A percentile compares a stretch with the other conserved stretches of the same genome.
Conservation (phyloP, 2,888 invertebrate species). For the Elaeidobius kamerunicus region DNA sequence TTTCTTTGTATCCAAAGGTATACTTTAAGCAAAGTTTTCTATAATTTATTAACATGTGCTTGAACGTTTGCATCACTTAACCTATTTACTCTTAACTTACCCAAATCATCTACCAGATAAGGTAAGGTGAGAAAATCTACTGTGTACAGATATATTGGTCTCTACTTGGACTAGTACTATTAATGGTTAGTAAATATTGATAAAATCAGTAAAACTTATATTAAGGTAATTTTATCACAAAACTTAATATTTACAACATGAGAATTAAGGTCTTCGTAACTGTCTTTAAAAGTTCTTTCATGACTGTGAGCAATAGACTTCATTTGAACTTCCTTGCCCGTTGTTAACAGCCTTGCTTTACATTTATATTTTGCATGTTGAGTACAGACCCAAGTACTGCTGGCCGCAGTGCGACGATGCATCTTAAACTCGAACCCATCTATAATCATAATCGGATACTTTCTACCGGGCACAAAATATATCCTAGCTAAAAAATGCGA, state of each 20-base stretch:
- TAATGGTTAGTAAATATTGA: no score
- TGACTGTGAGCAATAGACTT: conserved; percentile 15
- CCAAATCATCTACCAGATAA: no score
- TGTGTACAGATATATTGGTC: no score
- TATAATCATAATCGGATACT: conserved; percentile 28
- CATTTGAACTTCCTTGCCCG: conserved; percentile 11
- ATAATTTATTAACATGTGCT: no score
- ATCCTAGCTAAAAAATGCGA: conserved; percentile 7
- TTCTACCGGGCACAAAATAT: conserved; percentile 4
- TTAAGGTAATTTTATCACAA: not conserved
- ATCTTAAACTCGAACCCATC: conserved; percentile 31
- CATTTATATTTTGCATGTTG: conserved; percentile 28
- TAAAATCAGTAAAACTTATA: no score
- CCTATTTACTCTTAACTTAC: no score
- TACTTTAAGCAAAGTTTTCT: no score
- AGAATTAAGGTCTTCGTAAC: conserved; percentile 1
- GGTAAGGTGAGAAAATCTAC: no score
- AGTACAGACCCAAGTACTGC: conserved; percentile 36
- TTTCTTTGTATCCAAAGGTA: no score
- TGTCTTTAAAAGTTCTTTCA: conserved; percentile 8
- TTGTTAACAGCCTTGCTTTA: conserved; percentile 19
- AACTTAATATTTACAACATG: not conserved
- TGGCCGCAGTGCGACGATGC: conserved; percentile 14
- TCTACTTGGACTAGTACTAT: no score
- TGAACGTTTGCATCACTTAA: no score